A percentile compares a stretch with the other conserved stretches of the same genome.
Evolutionary conservation across 2,888 invertebrate genomes (phyloP).

Genomic region (Coelogynopora nodosa): DNA sequence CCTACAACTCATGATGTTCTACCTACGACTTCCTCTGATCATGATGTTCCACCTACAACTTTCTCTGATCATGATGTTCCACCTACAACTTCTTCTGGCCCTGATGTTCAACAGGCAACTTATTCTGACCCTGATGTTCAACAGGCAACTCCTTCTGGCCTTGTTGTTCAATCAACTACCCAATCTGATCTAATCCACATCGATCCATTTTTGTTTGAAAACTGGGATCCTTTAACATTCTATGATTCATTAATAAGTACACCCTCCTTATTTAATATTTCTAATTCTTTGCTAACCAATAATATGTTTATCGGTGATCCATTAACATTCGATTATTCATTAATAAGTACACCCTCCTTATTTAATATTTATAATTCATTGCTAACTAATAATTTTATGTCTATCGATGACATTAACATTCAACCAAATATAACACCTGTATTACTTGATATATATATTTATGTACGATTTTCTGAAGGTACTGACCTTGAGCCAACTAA

Average conservation of each 20-base stretch:
- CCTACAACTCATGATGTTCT: not conserved
- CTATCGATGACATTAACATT: conserved; percentile 14
- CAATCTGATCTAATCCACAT: not conserved
- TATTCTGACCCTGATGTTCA: not conserved
- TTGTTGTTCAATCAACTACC: not conserved
- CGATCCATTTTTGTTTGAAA: conserved; percentile 3
- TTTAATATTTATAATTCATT: too few species aligned
- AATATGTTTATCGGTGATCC: conserved; percentile 5
- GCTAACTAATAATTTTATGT: too few species aligned
- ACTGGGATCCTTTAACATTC: not conserved
- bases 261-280: conserved; percentile 11
- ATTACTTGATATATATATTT: conserved; percentile 10
- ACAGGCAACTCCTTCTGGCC: not conserved
- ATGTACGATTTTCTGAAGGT: not conserved
- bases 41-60: not conserved
- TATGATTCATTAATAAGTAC: not conserved
- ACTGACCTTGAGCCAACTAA: conserved; percentile 8
- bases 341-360: not conserved
- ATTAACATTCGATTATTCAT: not conserved
- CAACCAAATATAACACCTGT: not conserved
- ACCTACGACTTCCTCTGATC: not conserved
- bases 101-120: not conserved
- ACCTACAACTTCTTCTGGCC: not conserved
- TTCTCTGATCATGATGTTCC: not conserved
- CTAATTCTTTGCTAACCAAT: too few species aligned